A percentile compares a stretch with the other conserved stretches of the same genome.
phyloP scores from a whole-genome alignment of 2,797 vertebrate species.

The Erethizon dorsatum region DNA sequence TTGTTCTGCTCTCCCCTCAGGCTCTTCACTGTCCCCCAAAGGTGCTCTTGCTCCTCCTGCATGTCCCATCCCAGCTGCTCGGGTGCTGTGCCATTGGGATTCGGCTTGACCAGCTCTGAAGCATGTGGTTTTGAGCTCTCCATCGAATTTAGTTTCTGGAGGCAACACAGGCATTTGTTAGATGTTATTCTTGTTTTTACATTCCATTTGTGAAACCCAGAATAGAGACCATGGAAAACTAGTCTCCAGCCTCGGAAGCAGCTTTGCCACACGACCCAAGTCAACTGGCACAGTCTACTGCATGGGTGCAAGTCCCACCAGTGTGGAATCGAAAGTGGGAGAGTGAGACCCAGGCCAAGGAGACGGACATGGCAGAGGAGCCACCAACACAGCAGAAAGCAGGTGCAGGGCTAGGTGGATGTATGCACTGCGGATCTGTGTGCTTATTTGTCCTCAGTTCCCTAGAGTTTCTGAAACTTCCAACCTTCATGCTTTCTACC shows the following conservation, averaged over 20 bases:
- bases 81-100: not conserved
- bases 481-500: not conserved
- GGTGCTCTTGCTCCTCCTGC: constrained; percentile 85
- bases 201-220: not conserved
- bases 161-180: not conserved
- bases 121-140: constrained; percentile 77
- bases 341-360: too few species aligned
- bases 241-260: not conserved
- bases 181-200: not conserved
- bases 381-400: not conserved
- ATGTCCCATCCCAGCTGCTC: not conserved
- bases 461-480: too few species aligned
- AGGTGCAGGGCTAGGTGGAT: not conserved
- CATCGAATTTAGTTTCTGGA: constrained; percentile 86
- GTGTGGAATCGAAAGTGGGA: not conserved
- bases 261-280: rapidly evolving
- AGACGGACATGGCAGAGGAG: not conserved
- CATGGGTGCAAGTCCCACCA: not conserved
- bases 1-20: constrained; percentile 89
- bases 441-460: not conserved
- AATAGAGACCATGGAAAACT: not conserved
- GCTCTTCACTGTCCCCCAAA: constrained; percentile 88
- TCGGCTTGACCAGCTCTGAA: constrained; percentile 43
- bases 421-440: too few species aligned
- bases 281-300: not conserved